Conservation (phyloP, 2,113 vertebrate species). For the Mandrillus leucophaeus region DNA sequence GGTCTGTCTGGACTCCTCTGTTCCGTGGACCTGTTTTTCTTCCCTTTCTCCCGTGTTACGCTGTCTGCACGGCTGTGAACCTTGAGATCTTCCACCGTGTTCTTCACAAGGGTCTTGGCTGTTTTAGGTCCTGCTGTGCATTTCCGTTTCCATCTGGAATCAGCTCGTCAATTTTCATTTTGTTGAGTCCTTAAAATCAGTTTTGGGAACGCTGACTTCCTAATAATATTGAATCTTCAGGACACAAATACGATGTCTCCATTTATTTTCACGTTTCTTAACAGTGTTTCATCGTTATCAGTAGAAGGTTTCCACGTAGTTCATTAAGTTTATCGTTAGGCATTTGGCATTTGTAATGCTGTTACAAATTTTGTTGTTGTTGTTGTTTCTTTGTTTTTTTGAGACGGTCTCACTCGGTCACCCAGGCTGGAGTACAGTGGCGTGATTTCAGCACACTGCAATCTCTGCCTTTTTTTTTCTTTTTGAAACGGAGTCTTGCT, state of each 20-base stretch:
- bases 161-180: background rate
- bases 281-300: background rate
- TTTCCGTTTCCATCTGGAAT: background rate
- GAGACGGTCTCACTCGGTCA: rapidly evolving
- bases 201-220: background rate
- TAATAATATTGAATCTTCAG: background rate
- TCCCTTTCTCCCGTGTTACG: rapidly evolving
- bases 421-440: no score
- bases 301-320: background rate
- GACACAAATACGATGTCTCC: background rate
- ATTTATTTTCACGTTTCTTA: background rate
- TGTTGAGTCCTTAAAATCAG: background rate
- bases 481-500: no score
- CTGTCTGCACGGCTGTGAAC: background rate
- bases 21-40: background rate
- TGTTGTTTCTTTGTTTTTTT: background rate
- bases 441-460: no score
- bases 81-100: background rate
- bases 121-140: background rate
- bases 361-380: background rate
- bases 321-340: background rate
- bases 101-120: background rate
- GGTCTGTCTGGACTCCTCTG: background rate
- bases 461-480: no score
- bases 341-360: background rate